Evolutionary conservation across 2,797 vertebrate species (phyloP).

Genomic region (Darevskia mixta): DNA sequence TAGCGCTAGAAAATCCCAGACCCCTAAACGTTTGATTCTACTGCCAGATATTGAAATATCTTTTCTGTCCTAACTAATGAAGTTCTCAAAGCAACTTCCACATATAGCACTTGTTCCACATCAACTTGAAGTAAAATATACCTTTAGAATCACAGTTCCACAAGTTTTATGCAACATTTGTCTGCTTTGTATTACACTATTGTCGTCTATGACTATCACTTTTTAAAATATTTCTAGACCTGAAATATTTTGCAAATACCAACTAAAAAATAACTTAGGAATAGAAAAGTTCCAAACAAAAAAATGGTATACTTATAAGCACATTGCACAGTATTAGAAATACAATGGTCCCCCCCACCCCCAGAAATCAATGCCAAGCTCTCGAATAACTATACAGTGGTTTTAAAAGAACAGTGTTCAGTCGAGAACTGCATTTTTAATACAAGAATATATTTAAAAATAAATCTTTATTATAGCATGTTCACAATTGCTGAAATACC

Average conservation of each 20-base stretch:
- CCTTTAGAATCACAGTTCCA: neutral
- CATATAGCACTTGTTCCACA: neutral
- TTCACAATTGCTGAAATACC: constrained; percentile 20
- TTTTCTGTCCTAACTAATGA: neutral
- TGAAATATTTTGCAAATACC: neutral
- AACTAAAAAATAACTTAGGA: neutral
- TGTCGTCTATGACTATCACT: neutral
- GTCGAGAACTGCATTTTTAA: constrained; percentile 21
- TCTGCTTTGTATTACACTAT: neutral
- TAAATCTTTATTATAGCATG: constrained; percentile 38
- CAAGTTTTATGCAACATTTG: neutral
- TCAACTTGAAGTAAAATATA: neutral
- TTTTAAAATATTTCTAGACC: neutral
- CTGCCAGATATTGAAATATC: neutral
- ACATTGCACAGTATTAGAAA: neutral
- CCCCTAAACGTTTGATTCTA: neutral
- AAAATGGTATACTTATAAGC: neutral
- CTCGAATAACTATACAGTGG: constrained; percentile 35
- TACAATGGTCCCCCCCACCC: neutral
- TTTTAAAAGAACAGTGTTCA: constrained; percentile 41
- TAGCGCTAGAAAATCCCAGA: neutral
- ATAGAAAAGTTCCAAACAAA: neutral
- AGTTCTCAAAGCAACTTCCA: neutral
- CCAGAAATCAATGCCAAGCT: constrained; percentile 55
- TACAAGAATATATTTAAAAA: constrained; percentile 14